Evolutionary conservation across 2,888 invertebrate species (phyloP), one percentile per base, ranked within the genome.

Genomic region (Sialis fuliginosa): DNA sequence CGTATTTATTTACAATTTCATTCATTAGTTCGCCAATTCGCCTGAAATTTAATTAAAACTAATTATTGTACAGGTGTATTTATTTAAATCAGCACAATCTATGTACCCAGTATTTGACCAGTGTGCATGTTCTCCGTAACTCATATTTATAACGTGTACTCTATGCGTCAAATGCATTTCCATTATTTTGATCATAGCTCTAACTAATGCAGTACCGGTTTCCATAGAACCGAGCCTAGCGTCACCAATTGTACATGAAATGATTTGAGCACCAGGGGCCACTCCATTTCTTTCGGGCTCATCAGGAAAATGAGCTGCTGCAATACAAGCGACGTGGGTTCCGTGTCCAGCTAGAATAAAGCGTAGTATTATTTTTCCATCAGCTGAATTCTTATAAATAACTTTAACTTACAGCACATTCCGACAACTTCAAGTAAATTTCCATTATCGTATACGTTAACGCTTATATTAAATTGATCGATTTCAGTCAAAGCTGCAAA

Each of bases 241-340:
- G 68, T 97, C 96, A n/a, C 93, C 89, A 51, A 98, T 91, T 33
- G 88, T 86, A 43, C 97, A 69, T 0, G 93, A 91, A 35, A 97
- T 75, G 47, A 97, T 78, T 67, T 90, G 88, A 2, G 97, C 96
- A 33, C 96, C 97, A 0, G 97, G 97, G 0, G 97, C 96, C 1
- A 96, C 77, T 2, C 98, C 98, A 66, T 95, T 91, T 52, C 81
- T 74, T 55, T 92, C 90, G 0, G 89, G 86, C 47, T 79, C 77
- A 30, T 86, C 81, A 0, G 88, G 83, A 65, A 89, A 92, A 66
- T 85, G 75, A 0, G 89, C 96, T 1, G 95, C 81, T 1, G 96
- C 90, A 55, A 98, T 98, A 6, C 91, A 87, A 0, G 96, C 92
- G 5, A 98, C 98, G 64, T 98, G 97, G 0, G 96, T 96, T 31